Evolutionary conservation across 2,113 vertebrate species (phyloP).

Genomic region (Zapornia atra): DNA sequence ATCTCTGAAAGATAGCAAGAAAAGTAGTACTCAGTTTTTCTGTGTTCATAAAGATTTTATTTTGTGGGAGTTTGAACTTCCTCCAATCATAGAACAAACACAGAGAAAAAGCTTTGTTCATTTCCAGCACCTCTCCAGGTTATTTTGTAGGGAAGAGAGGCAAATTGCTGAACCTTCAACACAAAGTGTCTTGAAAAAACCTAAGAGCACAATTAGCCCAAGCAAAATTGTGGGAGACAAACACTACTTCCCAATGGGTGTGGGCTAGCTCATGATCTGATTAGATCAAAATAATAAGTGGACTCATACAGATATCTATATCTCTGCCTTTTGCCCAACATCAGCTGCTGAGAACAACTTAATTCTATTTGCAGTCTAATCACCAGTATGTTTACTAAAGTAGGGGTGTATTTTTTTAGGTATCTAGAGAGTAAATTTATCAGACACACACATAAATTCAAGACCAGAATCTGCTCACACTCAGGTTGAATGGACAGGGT

Average conservation of each 20-base stretch:
- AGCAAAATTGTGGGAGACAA: background rate
- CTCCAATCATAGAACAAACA: background rate
- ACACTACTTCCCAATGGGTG: background rate
- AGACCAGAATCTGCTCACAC: constrained; percentile 17
- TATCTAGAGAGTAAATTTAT: constrained; percentile 28
- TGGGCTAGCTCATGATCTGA: background rate
- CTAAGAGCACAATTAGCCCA: background rate
- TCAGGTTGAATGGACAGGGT: constrained; percentile 7
- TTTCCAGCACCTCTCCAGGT: background rate
- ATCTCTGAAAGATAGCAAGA: background rate
- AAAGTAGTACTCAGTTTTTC: background rate
- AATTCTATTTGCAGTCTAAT: constrained; percentile 28
- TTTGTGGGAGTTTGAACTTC: background rate
- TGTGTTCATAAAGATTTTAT: background rate
- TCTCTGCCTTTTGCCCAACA: background rate
- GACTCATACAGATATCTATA: background rate
- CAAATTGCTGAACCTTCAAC: background rate
- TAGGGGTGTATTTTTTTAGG: background rate
- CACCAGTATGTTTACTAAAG: background rate
- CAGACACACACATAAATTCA: background rate
- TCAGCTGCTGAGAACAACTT: background rate
- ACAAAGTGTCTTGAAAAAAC: background rate
- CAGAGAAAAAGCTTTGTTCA: background rate
- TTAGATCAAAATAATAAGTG: background rate
- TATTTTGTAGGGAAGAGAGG: background rate